Base-by-base conservation (phyloP, 2,797 vertebrate genomes). In the Thalassophryne amazonica region DNA sequence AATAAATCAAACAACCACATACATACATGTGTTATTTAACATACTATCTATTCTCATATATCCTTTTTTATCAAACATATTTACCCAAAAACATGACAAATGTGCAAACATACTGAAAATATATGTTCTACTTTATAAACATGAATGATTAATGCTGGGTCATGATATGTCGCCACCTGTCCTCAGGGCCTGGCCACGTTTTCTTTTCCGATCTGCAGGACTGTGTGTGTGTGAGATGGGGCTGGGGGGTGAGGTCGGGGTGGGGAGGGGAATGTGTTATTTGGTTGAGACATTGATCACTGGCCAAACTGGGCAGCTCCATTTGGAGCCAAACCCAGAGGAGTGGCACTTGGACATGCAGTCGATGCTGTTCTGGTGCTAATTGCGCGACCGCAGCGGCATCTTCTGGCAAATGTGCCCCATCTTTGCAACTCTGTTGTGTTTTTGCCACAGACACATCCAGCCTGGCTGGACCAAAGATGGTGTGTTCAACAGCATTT, bases 211-310 rank as follows among this genome's bases (percentile, higher is more conserved):
- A 73, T 80, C 78, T 76, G 75, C 62, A 47, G 41, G 35, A n/a
- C 52, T 51, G 57, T n/a, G n/a, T n/a, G n/a, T n/a, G n/a, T n/a
- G n/a, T n/a, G n/a, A n/a, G n/a, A n/a, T n/a, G n/a, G n/a, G n/a
- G n/a, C n/a, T n/a, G n/a, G n/a, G n/a, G n/a, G n/a, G n/a, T n/a
- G n/a, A n/a, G n/a, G n/a, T n/a, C n/a, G n/a, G n/a, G n/a, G n/a
- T n/a, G n/a, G n/a, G n/a, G n/a, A n/a, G n/a, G n/a, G n/a, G n/a
- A n/a, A n/a, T n/a, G n/a, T n/a, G n/a, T n/a, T n/a, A n/a, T n/a
- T n/a, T n/a, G n/a, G n/a, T n/a, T n/a, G n/a, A n/a, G 42, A 78
- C 66, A 81, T 76, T 74, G 60, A 69, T 46, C 37, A 50, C 12
- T 2, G 1, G 60, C 69, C 74, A 78, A 77, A 46, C 56, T 75